Base-by-base conservation (phyloP, 2,797 vertebrate species). In the Neopelma chrysocephalum region DNA sequence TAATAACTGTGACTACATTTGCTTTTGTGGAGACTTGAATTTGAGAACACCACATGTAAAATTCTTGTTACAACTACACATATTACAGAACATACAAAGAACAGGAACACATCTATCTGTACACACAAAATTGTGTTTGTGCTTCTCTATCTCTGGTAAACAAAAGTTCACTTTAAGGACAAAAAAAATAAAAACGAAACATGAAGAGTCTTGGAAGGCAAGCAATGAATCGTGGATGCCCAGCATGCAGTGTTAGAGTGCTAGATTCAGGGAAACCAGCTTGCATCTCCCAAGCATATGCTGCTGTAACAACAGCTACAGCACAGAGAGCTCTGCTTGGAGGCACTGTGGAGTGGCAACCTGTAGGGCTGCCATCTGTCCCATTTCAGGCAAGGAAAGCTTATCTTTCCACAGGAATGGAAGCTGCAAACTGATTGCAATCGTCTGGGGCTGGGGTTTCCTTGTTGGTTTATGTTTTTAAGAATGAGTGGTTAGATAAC, bases 281-380 rank as follows among this genome's bases (percentile, higher is more conserved):
- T 94, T 94, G 91, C 57, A 84, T 87, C 51, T 90, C 75, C 62
- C 77, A 72, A 96, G 71, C 96, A 95, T 96, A 97, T 96, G 94
- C 90, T 94, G 75, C 94, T 94, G 45, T 89, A 95, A 92, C 88
- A 92, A 82, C 25, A 27, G 71, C 92, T 84, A 61, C 68, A 71
- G 81, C 6, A 90, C 48, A 50, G 80, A 82, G 87, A 94, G 78
- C 77, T 93, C 86, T 90, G 96, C 95, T 97, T 2, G 0, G 60
- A 94, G 95, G 90, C 94, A 72, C 40, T 94, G 66, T 31, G 57
- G 86, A 95, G 78, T n/a, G 88, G 95, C 94, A 96, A 91, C 94
- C 92, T 90, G 80, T 71, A 89, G 95, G 78, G 96, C 89, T 95
- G 80, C 96, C 96, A 96, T 96, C 96, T 97, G 96, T 92, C 94